Evolutionary conservation across 2,888 invertebrate genomes (phyloP).

Genomic region (Entomobrya multifasciata): DNA sequence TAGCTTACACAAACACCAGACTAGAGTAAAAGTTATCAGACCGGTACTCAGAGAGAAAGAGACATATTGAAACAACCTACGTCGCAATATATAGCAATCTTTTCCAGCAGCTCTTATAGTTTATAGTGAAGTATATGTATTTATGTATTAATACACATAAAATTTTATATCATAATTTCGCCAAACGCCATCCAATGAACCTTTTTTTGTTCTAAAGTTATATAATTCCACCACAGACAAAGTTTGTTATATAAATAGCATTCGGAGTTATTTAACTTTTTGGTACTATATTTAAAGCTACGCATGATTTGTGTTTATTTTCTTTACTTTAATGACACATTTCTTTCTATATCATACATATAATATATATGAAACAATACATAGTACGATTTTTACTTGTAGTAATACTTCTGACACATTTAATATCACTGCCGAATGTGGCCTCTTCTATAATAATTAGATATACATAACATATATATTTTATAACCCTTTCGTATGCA

Average conservation of each 20-base stretch:
- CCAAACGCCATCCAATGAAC: background rate
- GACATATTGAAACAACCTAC: too few relatives aligned
- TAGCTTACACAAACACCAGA: background rate
- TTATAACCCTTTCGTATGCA: background rate
- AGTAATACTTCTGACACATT: constrained; percentile 72
- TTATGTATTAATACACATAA: background rate
- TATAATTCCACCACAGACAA: constrained; percentile 54
- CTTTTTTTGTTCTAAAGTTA: background rate
- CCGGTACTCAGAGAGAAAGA: background rate
- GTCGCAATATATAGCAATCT: background rate
- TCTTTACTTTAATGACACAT: background rate
- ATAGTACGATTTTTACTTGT: constrained; percentile 20
- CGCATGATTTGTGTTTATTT: background rate
- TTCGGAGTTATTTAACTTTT: constrained; percentile 19
- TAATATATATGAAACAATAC: background rate
- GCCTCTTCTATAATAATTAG: constrained; percentile 55
- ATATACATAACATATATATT: constrained; percentile 8
- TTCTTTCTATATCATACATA: background rate
- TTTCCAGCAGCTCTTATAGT: background rate
- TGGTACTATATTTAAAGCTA: constrained; percentile 4
- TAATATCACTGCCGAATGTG: constrained; percentile 71
- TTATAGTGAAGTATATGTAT: background rate
- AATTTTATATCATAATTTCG: background rate
- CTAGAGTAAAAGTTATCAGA: too few relatives aligned
- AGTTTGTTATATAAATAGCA: background rate